These are phyloP conservation scores for Carollia perspicillata DNA, from an alignment of 2,113 vertebrate genomes.

Conservation along the genomic window DNA sequence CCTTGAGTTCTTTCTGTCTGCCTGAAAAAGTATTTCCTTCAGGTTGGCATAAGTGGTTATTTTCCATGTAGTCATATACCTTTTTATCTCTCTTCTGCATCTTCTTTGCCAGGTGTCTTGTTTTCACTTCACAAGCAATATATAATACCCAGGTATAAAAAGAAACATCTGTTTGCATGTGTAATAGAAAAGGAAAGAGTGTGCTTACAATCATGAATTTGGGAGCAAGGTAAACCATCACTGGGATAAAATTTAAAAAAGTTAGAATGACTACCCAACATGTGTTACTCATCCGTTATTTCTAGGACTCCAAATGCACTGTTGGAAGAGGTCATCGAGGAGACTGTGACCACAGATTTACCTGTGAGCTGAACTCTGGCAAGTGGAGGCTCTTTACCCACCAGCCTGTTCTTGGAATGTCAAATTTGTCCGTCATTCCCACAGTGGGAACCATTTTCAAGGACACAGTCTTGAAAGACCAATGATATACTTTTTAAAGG, in stretches of 20 bases:
- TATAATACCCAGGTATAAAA: not conserved
- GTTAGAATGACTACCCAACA: not conserved
- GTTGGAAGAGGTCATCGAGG: not conserved
- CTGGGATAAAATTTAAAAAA: not conserved
- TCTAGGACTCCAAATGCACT: not conserved
- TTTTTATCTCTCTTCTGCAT: not conserved
- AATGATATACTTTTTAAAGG: not conserved
- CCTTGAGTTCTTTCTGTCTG: not conserved
- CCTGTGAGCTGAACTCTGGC: not conserved
- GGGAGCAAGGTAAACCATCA: not conserved
- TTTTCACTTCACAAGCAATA: not conserved
- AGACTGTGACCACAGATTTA: not conserved
- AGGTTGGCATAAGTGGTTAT: not conserved
- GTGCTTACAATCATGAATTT: not conserved
- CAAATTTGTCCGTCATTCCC: not conserved
- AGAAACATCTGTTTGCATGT: not conserved
- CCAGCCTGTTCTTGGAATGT: not conserved
- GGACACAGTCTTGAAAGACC: not conserved
- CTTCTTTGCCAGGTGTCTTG: not conserved
- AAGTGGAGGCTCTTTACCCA: not conserved
- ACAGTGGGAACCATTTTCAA: not conserved
- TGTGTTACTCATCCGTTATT: not conserved
- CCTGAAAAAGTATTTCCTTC: not conserved
- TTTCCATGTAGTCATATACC: not conserved
- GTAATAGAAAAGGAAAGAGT: not conserved